Conservation (phyloP, 1,140 invertebrate genomes). For the Scylla paramamosain region DNA sequence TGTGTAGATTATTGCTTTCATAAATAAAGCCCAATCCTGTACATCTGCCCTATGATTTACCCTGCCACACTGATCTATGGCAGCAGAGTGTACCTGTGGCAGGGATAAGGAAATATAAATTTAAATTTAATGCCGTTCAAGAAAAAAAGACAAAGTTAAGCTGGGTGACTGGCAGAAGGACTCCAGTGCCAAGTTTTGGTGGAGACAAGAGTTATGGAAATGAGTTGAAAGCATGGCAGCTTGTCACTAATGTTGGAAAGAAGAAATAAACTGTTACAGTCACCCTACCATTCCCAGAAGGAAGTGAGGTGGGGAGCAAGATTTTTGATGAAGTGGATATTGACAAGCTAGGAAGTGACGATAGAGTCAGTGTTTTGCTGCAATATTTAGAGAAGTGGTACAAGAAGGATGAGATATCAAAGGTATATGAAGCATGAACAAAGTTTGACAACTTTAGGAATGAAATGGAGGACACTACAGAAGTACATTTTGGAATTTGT, state of each 20-base stretch:
- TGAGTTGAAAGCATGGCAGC: constrained; percentile 3
- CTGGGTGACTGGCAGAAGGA: no score
- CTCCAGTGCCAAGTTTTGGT: no score
- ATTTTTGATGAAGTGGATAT: constrained; percentile 6
- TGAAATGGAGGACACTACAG: background rate
- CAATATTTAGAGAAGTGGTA: background rate
- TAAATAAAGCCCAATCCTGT: no score
- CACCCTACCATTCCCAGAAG: constrained; percentile 23
- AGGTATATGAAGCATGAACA: constrained; percentile 1
- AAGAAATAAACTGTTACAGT: background rate
- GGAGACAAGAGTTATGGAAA: constrained; percentile 1
- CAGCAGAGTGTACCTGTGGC: no score
- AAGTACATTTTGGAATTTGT: no score
- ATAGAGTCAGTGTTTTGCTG: constrained; percentile 23
- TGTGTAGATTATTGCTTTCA: no score
- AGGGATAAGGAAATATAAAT: no score
- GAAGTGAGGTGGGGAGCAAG: constrained; percentile 5
- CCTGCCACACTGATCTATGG: no score
- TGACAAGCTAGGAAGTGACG: background rate
- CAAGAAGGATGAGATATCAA: constrained; percentile 15
- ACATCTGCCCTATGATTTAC: no score
- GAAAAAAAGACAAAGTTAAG: no score
- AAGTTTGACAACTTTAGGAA: background rate
- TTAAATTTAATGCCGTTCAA: no score
- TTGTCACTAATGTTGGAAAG: background rate